phyloP scores from a whole-genome alignment of 2,888 invertebrate genomes.

The Cheiracanthium punctorium region DNA sequence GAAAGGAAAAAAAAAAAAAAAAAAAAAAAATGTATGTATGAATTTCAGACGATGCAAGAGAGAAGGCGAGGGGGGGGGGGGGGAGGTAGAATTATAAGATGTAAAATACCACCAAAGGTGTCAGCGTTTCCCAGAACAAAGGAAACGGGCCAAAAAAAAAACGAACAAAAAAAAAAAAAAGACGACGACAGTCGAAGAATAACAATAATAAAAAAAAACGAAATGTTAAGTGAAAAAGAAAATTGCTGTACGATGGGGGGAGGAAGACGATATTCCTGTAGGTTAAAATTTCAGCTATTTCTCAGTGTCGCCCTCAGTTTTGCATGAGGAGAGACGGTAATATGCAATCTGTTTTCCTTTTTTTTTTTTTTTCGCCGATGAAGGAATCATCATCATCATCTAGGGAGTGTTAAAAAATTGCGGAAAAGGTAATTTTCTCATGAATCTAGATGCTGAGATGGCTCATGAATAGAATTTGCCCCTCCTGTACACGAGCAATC shows the following conservation, averaged over 20 bases:
- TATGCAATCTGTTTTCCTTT: constrained; percentile 14
- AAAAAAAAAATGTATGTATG: background rate
- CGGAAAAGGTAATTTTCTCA: too few species aligned
- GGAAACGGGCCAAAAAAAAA: constrained; percentile 21
- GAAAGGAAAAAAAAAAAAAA: constrained; percentile 1
- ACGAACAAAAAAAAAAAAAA: background rate
- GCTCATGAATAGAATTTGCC: too few species aligned
- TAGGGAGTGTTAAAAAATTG: background rate
- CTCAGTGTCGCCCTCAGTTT: constrained; percentile 4
- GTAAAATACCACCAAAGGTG: constrained; percentile 49
- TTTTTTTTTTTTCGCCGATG: too few species aligned
- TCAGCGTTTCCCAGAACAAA: constrained; percentile 52
- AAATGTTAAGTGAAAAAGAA: too few species aligned
- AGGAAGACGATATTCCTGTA: background rate
- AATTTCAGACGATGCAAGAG: background rate
- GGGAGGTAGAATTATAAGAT: background rate
- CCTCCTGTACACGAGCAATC: too few species aligned
- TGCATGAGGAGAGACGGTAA: constrained; percentile 16
- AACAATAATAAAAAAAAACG: too few species aligned
- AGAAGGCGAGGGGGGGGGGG: background rate
- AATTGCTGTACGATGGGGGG: too few species aligned
- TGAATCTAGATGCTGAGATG: too few species aligned
- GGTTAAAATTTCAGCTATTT: constrained; percentile 2
- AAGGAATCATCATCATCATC: background rate
- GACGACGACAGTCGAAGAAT: too few species aligned